phyloP scores from a whole-genome alignment of 2,797 vertebrate species.

The Diglossa cyanea region DNA sequence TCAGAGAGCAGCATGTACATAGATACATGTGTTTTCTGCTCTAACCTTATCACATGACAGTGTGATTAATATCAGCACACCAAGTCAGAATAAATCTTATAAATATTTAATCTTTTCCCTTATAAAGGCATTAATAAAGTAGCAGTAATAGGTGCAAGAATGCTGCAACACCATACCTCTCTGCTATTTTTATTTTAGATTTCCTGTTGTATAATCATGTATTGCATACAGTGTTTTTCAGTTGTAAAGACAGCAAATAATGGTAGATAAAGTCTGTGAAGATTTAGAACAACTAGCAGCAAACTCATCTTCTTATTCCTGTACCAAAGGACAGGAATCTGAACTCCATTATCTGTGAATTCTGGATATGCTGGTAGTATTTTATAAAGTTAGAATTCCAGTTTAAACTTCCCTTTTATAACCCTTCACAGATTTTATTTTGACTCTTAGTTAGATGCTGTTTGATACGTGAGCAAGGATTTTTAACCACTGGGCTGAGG shows the following conservation, averaged over 20 bases:
- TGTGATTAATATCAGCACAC: not conserved
- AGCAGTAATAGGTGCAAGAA: not conserved
- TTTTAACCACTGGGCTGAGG: not conserved
- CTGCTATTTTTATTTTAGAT: not conserved
- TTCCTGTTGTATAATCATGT: not conserved
- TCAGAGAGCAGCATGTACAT: not conserved
- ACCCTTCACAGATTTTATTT: not conserved
- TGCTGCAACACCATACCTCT: not conserved
- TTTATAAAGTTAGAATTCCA: not conserved
- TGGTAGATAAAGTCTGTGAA: not conserved
- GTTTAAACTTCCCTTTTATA: not conserved
- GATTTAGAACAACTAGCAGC: not conserved
- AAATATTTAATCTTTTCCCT: constrained; percentile 1
- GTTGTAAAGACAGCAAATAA: not conserved
- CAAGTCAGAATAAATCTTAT: not conserved
- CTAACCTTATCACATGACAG: not conserved
- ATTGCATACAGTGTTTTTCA: not conserved
- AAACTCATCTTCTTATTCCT: not conserved
- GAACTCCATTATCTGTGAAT: not conserved
- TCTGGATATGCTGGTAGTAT: not conserved
- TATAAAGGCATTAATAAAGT: not conserved
- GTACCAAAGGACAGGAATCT: not conserved
- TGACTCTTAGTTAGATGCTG: not conserved
- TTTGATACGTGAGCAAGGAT: not conserved
- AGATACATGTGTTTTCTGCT: not conserved